phyloP scores from a whole-genome alignment of 2,113 vertebrate species.

The Thymallus thymallus region DNA sequence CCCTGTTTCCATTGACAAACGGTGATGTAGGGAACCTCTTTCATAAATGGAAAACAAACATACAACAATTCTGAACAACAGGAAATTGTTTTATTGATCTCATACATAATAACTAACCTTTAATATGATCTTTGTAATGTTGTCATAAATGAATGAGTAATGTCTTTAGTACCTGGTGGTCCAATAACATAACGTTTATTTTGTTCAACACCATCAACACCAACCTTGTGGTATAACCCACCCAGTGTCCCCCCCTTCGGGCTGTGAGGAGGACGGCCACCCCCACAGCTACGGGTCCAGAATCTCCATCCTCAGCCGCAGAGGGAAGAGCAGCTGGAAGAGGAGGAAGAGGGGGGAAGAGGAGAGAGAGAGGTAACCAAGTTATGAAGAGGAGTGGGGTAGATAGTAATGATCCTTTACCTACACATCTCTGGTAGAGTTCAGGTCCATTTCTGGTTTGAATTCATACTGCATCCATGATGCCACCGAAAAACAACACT shows the following conservation, averaged over 20 bases:
- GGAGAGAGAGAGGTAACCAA: slow-evolving; percentile 53
- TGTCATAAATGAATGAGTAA: background rate
- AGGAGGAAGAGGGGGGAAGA: slow-evolving; percentile 38
- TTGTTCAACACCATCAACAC: background rate
- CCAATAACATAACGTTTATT: background rate
- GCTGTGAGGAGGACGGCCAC: slow-evolving; percentile 56
- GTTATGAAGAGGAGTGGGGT: too few relatives aligned
- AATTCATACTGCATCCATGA: too few relatives aligned
- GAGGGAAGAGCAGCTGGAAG: slow-evolving; percentile 58
- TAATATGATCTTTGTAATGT: background rate
- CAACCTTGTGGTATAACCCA: background rate
- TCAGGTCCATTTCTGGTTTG: too few relatives aligned
- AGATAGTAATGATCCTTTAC: too few relatives aligned
- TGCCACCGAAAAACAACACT: too few relatives aligned
- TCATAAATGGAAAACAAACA: background rate
- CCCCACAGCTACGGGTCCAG: slow-evolving; percentile 67
- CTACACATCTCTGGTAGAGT: too few relatives aligned
- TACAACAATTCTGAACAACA: too few relatives aligned
- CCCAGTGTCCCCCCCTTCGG: slow-evolving; percentile 66
- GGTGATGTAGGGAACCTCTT: background rate
- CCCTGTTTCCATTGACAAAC: background rate
- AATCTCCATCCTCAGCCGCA: slow-evolving; percentile 68
- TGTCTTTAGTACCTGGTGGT: background rate
- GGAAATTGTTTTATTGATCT: background rate
- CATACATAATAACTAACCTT: too few relatives aligned